phyloP scores from a whole-genome alignment of 2,888 invertebrate species.

The Tetranychus piercei region DNA sequence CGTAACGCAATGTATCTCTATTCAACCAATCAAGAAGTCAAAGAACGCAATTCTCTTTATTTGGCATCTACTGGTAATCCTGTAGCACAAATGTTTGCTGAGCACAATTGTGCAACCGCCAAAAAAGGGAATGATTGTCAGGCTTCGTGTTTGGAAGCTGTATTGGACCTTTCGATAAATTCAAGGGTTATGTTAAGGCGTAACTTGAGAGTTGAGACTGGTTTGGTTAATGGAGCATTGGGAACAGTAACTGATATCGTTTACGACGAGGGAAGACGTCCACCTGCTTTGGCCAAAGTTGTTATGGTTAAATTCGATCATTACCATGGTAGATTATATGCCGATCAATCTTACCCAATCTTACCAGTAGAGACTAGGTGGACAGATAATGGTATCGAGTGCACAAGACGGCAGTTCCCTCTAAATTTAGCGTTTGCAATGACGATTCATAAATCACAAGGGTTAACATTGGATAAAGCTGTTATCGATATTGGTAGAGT shows the following conservation, averaged over 20 bases:
- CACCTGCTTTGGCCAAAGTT: neutral
- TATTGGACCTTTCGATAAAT: neutral
- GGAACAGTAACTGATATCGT: neutral
- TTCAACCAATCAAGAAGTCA: neutral
- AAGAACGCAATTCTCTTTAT: neutral
- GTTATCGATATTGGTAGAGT: neutral
- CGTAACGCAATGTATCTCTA: neutral
- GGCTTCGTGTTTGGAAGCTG: neutral
- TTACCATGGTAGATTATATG: neutral
- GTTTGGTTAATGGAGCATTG: neutral
- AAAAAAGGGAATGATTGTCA: neutral
- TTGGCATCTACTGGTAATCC: neutral
- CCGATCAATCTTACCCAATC: neutral
- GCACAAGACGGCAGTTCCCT: neutral
- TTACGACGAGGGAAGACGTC: neutral
- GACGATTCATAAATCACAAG: slow-evolving; percentile 6
- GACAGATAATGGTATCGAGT: neutral
- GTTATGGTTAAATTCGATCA: neutral
- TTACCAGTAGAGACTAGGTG: neutral
- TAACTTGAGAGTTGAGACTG: neutral
- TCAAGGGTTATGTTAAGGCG: neutral
- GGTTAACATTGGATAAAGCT: neutral
- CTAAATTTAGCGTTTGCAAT: neutral
- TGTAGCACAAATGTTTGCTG: neutral
- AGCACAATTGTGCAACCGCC: neutral